Evolutionary conservation across 1,140 invertebrate species (phyloP).

Genomic region (Trinorchestia longiramus): DNA sequence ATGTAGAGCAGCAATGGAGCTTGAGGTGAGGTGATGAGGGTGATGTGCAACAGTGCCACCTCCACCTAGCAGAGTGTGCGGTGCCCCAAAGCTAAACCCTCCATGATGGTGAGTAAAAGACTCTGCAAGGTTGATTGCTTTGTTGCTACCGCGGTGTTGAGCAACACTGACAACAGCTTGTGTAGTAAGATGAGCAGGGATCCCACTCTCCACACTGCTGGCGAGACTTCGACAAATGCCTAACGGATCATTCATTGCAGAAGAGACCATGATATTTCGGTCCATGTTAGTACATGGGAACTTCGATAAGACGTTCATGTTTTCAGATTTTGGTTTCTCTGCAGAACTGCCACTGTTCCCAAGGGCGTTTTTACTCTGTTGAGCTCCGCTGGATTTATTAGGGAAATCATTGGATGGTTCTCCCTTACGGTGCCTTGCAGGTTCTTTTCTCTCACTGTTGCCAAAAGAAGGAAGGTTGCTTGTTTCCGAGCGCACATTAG

Average conservation of each 20-base stretch:
- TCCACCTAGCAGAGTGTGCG: not conserved
- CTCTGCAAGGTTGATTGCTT: slow-evolving; percentile 16
- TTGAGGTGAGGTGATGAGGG: slow-evolving; percentile 2
- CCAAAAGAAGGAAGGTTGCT: not conserved
- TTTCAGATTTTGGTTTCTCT: not conserved
- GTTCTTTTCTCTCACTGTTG: not conserved
- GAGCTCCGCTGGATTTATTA: not conserved
- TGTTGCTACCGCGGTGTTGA: not conserved
- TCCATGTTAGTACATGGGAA: not conserved
- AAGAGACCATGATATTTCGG: not conserved
- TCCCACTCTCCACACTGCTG: not conserved
- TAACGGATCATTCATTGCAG: not conserved
- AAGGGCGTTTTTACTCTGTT: not conserved
- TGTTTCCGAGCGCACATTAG: not conserved
- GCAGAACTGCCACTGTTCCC: not conserved
- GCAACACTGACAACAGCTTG: not conserved
- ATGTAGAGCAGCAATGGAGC: not conserved
- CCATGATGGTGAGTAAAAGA: slow-evolving; percentile 4
- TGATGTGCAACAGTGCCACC: slow-evolving; percentile 35
- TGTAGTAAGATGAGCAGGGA: not conserved
- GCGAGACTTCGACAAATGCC: not conserved
- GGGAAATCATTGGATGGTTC: not conserved
- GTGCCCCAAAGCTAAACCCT: not conserved
- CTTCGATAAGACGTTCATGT: not conserved
- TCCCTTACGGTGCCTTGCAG: not conserved